These are phyloP conservation scores for Centroberyx gerrardi DNA, from an alignment of 2,797 vertebrate species.

Conservation along the genomic window DNA sequence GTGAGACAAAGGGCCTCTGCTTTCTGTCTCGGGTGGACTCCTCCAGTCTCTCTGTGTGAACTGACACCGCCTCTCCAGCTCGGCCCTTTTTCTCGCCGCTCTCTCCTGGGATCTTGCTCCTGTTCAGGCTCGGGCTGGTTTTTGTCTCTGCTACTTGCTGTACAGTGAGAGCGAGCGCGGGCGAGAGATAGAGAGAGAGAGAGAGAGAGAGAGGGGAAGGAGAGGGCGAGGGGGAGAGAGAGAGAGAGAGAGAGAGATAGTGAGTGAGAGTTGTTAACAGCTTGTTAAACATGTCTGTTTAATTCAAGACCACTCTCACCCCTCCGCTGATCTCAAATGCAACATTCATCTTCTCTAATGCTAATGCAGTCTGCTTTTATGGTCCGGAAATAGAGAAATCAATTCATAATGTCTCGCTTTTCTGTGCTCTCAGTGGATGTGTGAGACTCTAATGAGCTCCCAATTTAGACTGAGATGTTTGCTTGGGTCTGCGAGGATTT, in stretches of 20 bases:
- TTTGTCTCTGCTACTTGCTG: constrained; percentile 42
- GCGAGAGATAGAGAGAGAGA: not conserved
- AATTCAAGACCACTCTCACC: constrained; percentile 63
- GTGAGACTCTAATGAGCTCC: constrained; percentile 67
- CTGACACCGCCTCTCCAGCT: constrained; percentile 61
- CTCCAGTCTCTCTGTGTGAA: constrained; percentile 46
- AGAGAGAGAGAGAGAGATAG: constrained; percentile 18
- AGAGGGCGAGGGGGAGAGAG: not conserved
- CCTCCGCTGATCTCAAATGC: constrained; percentile 52
- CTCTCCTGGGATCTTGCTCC: constrained; percentile 54
- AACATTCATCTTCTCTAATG: constrained; percentile 62
- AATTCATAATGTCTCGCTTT: constrained; percentile 58
- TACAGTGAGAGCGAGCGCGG: not conserved
- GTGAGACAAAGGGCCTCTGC: constrained; percentile 70
- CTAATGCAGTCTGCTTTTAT: constrained; percentile 64
- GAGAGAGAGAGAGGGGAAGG: not conserved
- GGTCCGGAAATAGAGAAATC: constrained; percentile 63
- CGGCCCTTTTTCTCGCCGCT: constrained; percentile 13
- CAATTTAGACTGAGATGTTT: constrained; percentile 64
- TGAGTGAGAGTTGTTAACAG: constrained; percentile 71
- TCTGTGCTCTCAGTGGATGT: constrained; percentile 32
- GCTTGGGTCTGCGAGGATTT: constrained; percentile 43
- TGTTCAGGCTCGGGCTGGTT: constrained; percentile 35
- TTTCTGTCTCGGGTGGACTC: constrained; percentile 53
- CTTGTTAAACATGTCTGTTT: constrained; percentile 77